Conservation (phyloP, 2,113 vertebrate species). For the Atractosteus spatula region DNA sequence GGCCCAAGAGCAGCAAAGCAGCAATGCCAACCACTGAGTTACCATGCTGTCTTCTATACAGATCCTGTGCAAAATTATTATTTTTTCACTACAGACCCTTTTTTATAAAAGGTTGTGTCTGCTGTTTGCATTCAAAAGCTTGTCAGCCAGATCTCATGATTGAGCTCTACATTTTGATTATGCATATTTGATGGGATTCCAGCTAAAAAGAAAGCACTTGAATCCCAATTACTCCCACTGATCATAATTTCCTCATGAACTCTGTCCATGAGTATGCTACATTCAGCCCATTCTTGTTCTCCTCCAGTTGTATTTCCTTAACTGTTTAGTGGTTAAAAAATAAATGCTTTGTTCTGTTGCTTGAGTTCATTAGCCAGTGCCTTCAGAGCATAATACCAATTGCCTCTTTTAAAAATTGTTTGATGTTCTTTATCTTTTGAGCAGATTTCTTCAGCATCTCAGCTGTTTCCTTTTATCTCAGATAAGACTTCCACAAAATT, state of each 20-base stretch:
- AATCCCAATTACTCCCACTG: neutral
- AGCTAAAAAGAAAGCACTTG: neutral
- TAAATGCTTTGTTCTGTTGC: constrained; percentile 30
- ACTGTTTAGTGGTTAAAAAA: constrained; percentile 19
- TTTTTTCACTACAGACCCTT: too few relatives aligned
- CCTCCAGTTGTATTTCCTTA: neutral
- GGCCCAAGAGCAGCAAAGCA: too few relatives aligned
- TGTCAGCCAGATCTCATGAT: neutral
- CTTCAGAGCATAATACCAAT: constrained; percentile 56
- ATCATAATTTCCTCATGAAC: neutral
- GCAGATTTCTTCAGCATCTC: constrained; percentile 34
- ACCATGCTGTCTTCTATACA: too few relatives aligned
- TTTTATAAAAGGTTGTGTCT: too few relatives aligned
- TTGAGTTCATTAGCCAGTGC: constrained; percentile 65
- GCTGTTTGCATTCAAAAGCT: too few relatives aligned
- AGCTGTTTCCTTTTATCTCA: constrained; percentile 38
- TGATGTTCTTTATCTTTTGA: constrained; percentile 67
- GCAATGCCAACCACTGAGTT: too few relatives aligned
- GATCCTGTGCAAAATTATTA: too few relatives aligned
- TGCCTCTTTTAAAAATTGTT: constrained; percentile 40
- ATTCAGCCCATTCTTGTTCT: constrained; percentile 32
- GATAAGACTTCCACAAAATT: constrained; percentile 52
- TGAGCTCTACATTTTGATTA: neutral
- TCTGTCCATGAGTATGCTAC: neutral
- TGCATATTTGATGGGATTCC: neutral